Base-by-base conservation (phyloP, 2,113 vertebrate species). In the Podarcis cretensis region DNA sequence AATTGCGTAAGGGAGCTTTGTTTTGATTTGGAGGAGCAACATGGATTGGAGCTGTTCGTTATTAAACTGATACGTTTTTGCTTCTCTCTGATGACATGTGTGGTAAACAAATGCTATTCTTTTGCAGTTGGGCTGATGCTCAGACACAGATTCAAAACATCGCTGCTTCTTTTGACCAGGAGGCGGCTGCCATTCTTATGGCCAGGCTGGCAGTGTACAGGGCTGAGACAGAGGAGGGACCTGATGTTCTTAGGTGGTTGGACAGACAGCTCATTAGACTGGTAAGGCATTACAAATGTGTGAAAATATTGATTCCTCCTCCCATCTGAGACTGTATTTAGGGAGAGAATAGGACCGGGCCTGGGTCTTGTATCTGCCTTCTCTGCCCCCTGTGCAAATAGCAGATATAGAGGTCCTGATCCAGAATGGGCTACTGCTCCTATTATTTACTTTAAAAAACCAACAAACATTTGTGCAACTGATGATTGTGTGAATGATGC, bases 61-160 rank as follows among this genome's bases (percentile, higher is more conserved):
- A 5, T 54, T 57, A 68, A 69, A 71, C 27, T 57, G 14, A 7
- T 69, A 71, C 8, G 3, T 80, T 18, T 86, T 12, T 71, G 27
- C 48, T 73, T 9, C 18, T 78, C 6, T 86, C 32, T 48, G 30
- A 14, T 23, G 23, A 54, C 48, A 35, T 35, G 16, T 84, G 63
- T 78, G 40, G 18, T 78, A 78, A 69, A 77, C 8, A 37, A 35
- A 92, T 94, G 86, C 79, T 90, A 63, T 85, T 87, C 35, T 89
- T 89, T 89, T 94, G 82, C 93, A 99, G 99, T 94, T 99, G 99
- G 99, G 99, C 99, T 6, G 99, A 99, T 91, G 99, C 98, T 84
- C 98, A 99, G 95, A 98, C 98, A 0, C 99, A 99, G 96, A 99
- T 99, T 88, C 99, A 99, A 81, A 99, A 97, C 95, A 99, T 99